phyloP scores from a whole-genome alignment of 2,113 vertebrate genomes.

The Brachyhypopomus gauderio region DNA sequence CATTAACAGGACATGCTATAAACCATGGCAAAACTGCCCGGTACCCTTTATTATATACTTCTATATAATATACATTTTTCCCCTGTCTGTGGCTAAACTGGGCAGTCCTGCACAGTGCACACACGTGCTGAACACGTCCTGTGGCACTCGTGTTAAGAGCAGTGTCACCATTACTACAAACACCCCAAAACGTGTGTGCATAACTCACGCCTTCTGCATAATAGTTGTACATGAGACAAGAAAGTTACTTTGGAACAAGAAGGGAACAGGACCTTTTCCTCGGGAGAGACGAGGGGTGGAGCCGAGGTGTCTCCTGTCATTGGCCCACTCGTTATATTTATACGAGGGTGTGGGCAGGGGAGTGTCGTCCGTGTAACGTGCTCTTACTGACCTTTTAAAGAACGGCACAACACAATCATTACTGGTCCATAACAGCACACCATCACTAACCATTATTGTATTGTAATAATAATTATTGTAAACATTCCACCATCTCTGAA shows the following conservation, averaged over 20 bases:
- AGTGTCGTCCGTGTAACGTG: conserved; percentile 84
- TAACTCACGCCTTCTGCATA: neutral
- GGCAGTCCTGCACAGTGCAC: no score
- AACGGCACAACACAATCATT: conserved; percentile 5
- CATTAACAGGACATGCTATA: no score
- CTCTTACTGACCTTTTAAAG: conserved; percentile 82
- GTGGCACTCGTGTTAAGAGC: no score
- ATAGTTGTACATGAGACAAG: neutral
- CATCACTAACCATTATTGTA: neutral
- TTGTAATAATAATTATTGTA: no score
- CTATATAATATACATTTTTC: no score
- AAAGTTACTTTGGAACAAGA: neutral
- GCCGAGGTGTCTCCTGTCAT: conserved; percentile 87
- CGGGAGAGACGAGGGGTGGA: conserved; percentile 90
- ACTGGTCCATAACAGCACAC: neutral
- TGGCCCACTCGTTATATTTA: conserved; percentile 98
- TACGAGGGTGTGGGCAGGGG: conserved; percentile 93
- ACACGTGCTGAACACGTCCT: no score
- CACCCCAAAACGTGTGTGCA: no score
- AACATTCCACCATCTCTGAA: neutral
- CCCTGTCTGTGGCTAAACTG: no score
- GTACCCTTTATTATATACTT: no score
- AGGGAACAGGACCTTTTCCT: conserved; percentile 82
- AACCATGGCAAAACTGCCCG: no score
- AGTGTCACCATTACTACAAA: no score